Evolutionary conservation across 2,888 invertebrate species (phyloP), one percentile per base, ranked within the genome.

Genomic region (Ischnus inquisitorius): DNA sequence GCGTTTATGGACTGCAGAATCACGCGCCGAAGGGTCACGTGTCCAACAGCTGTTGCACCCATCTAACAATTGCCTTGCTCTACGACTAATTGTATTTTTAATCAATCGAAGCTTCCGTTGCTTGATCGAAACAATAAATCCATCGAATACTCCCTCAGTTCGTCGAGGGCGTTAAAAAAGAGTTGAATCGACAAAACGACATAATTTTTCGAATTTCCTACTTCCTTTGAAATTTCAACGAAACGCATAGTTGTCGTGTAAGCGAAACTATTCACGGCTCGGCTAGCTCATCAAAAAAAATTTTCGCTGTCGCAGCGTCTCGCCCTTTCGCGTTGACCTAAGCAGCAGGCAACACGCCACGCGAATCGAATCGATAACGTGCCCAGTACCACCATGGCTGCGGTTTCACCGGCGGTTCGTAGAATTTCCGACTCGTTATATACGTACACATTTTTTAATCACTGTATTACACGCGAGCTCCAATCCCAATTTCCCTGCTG

Each of bases 321-420:
- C 60, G 60, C 60, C 60, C 60, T 28, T 60, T 28, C 60, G 60
- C 60, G 60, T 60, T 60, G 25, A 60, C 60, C 60, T 60, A 60
- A 60, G 60, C 60, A 28, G 28, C 60, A n/a, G 28, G 60, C 60
- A 60, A 60, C 60, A 60, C 60, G 60, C 14, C 60, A 25, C 14
- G n/a, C 14, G 60, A 60, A 60, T 60, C 60, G 28, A 28, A 60
- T 60, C 60, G 60, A 60, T 60, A 60, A 60, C 60, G 60, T 60
- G 25, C 25, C 14, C 60, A 60, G 25, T 28, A 60, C 60, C 60
- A 60, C 60, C 60, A 28, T 28, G n/a, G 60, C 28, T 28, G 60
- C 57, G 57, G 25, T 14, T 57, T 22, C 25, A 57, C 57, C 19
- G 22, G 22, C 25, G 57, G 57, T 46, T 46, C 57, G 57, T 57